These are phyloP conservation scores for Paracanthobrama guichenoti DNA, from an alignment of 2,113 vertebrate genomes.

Conservation along the genomic window DNA sequence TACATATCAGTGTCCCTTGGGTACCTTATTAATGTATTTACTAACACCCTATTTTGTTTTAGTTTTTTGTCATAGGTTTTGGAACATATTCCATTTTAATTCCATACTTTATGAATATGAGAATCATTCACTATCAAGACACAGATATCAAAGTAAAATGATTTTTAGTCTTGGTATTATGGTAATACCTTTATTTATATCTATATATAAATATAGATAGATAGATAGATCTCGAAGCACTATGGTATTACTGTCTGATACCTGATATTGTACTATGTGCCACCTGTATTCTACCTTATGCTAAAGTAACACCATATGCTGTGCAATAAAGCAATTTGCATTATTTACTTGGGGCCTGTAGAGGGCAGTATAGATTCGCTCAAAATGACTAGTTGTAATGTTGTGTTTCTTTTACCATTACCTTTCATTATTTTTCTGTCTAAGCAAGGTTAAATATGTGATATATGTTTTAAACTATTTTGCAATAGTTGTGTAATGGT, in stretches of 20 bases:
- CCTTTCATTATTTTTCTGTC: too few species aligned
- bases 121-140: too few species aligned
- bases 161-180: too few species aligned
- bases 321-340: background rate
- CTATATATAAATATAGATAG: too few species aligned
- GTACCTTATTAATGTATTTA: background rate
- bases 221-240: too few species aligned
- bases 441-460: background rate
- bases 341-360: background rate
- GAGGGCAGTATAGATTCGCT: background rate
- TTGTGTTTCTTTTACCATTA: background rate
- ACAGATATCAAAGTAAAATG: too few species aligned
- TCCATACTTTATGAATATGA: too few species aligned
- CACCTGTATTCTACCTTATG: too few species aligned
- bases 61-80: background rate
- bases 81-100: background rate
- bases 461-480: background rate
- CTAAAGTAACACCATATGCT: too few species aligned
- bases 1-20: background rate
- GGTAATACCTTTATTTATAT: too few species aligned
- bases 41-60: background rate
- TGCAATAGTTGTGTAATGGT: background rate
- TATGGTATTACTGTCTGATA: too few species aligned
- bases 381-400: background rate
- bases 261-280: too few species aligned